These are phyloP conservation scores for Aldabrachelys gigantea DNA, from an alignment of 2,113 vertebrate species.

Conservation along the genomic window DNA sequence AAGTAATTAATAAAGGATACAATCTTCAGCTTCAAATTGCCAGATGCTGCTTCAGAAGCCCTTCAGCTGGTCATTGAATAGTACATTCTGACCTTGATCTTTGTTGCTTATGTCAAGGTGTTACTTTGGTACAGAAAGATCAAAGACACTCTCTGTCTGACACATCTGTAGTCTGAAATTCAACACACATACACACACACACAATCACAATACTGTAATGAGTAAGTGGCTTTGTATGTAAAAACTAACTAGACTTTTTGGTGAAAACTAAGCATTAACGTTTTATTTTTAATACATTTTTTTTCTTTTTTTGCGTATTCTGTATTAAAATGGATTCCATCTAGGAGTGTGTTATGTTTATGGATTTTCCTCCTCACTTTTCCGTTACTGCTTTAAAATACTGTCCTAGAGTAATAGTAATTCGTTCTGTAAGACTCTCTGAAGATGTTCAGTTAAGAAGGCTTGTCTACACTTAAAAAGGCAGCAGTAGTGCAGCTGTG, in stretches of 20 bases:
- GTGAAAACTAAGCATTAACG: neutral
- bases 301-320: neutral
- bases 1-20: slow-evolving; percentile 3
- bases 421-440: neutral
- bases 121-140: neutral
- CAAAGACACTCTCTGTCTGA: neutral
- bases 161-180: neutral
- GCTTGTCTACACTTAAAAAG: neutral
- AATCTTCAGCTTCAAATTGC: neutral
- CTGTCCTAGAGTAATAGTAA: neutral
- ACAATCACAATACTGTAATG: neutral
- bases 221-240: neutral
- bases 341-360: neutral
- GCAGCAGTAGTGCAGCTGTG: too few relatives aligned
- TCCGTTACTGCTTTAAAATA: neutral
- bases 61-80: neutral
- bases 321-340: neutral
- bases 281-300: neutral
- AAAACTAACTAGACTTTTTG: neutral
- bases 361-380: neutral
- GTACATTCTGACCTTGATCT: neutral
- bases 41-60: neutral
- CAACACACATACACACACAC: neutral
- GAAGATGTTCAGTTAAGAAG: neutral
- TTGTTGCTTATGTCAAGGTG: neutral